Evolutionary conservation across 2,888 invertebrate species (phyloP).

Genomic region (Hetaerina titia): DNA sequence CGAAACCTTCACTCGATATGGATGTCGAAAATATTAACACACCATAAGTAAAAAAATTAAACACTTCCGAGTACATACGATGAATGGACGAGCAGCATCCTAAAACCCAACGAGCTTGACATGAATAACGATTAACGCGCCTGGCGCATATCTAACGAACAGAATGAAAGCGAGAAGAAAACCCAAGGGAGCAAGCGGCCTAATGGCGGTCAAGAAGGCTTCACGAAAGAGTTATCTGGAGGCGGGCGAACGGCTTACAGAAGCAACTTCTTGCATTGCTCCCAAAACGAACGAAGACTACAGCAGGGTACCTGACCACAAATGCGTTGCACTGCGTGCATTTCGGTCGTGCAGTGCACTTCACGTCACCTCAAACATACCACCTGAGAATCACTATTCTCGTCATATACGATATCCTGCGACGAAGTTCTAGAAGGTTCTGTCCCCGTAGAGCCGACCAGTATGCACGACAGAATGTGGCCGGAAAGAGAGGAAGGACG

Average conservation of each 20-base stretch:
- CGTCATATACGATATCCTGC: neutral
- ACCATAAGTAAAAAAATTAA: neutral
- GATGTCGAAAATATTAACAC: neutral
- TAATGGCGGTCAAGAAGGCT: neutral
- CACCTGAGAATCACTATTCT: neutral
- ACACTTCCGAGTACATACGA: neutral
- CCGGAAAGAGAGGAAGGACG: neutral
- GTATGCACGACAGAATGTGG: neutral
- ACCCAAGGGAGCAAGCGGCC: neutral
- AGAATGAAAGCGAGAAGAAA: neutral
- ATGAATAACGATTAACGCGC: neutral
- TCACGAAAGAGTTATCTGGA: neutral
- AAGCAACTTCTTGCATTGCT: neutral
- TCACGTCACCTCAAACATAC: neutral
- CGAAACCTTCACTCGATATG: neutral
- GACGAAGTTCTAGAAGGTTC: neutral
- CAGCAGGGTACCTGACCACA: neutral
- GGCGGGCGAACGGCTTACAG: neutral
- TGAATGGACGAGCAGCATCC: neutral
- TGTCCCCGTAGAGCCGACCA: neutral
- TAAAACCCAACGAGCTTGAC: neutral
- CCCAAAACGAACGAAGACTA: neutral
- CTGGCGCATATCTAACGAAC: neutral
- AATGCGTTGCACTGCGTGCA: neutral
- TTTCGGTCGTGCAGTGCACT: neutral